phyloP scores from a whole-genome alignment of 2,888 invertebrate species.

The Eristalis arbustorum region DNA sequence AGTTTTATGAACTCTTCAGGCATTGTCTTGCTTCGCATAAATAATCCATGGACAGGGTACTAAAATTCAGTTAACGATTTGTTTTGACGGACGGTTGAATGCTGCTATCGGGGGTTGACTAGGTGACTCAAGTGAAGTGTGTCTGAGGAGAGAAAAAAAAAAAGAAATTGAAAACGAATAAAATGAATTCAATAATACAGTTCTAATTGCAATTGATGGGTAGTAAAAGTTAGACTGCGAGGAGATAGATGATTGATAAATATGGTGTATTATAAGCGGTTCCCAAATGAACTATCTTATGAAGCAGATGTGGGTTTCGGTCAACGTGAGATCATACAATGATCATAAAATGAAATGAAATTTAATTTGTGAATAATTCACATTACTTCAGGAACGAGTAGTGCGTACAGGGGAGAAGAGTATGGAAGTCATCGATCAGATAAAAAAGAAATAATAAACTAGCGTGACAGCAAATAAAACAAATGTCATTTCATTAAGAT shows the following conservation, averaged over 20 bases:
- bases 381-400: no score
- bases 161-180: conserved; percentile 9
- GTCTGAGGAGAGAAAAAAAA: conserved; percentile 29
- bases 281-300: neutral
- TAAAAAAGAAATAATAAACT: no score
- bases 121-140: conserved; percentile 26
- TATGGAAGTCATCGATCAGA: no score
- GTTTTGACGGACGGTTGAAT: conserved; percentile 60
- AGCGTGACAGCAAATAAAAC: no score
- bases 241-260: neutral
- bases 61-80: conserved; percentile 56
- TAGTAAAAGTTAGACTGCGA: conserved; percentile 16
- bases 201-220: conserved; percentile 29
- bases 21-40: conserved; percentile 50
- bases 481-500: no score
- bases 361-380: no score
- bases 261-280: neutral
- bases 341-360: no score
- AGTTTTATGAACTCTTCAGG: conserved; percentile 44
- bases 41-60: conserved; percentile 52
- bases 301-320: neutral
- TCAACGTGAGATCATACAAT: no score
- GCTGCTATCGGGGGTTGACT: conserved; percentile 7
- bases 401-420: no score
- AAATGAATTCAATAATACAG: conserved; percentile 25